These are phyloP conservation scores for Rhopalosiphum maidis DNA, from an alignment of 1,140 invertebrate species.

Conservation along the genomic window DNA sequence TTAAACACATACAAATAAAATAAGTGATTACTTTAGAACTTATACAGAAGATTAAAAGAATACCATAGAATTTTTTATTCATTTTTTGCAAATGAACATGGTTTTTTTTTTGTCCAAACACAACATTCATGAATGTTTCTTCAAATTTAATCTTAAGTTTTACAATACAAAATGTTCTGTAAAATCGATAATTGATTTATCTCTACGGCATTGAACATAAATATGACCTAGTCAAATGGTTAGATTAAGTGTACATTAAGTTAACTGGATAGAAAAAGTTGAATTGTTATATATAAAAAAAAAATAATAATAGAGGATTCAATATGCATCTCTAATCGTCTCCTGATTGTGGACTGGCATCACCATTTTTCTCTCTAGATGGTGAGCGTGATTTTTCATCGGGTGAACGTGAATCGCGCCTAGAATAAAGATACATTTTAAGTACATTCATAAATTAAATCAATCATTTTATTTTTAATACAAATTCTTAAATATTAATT, in stretches of 20 bases:
- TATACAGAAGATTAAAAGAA: slow-evolving; percentile 27
- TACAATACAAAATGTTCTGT: slow-evolving; percentile 54
- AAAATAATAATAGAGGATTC: slow-evolving; percentile 34
- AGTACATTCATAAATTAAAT: background rate
- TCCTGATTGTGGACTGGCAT: slow-evolving; percentile 55
- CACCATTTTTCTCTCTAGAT: slow-evolving; percentile 51
- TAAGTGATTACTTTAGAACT: slow-evolving; percentile 45
- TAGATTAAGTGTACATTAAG: slow-evolving; percentile 51
- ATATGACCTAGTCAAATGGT: slow-evolving; percentile 50
- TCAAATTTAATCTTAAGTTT: slow-evolving; percentile 34
- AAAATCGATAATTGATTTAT: slow-evolving; percentile 43
- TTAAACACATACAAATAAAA: slow-evolving; percentile 44
- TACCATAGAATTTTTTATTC: background rate
- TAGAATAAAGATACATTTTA: slow-evolving; percentile 5
- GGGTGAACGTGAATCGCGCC: slow-evolving; percentile 48
- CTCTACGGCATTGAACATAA: slow-evolving; percentile 53
- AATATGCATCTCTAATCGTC: slow-evolving; percentile 45
- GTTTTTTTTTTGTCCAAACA: background rate
- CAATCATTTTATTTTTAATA: background rate
- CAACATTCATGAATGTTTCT: slow-evolving; percentile 28
- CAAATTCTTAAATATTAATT: background rate
- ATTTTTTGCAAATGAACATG: background rate
- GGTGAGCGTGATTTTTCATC: slow-evolving; percentile 54
- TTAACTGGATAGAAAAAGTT: slow-evolving; percentile 54
- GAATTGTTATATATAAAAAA: slow-evolving; percentile 46